phyloP scores from a whole-genome alignment of 2,113 vertebrate species.

The Macrotis lagotis region DNA sequence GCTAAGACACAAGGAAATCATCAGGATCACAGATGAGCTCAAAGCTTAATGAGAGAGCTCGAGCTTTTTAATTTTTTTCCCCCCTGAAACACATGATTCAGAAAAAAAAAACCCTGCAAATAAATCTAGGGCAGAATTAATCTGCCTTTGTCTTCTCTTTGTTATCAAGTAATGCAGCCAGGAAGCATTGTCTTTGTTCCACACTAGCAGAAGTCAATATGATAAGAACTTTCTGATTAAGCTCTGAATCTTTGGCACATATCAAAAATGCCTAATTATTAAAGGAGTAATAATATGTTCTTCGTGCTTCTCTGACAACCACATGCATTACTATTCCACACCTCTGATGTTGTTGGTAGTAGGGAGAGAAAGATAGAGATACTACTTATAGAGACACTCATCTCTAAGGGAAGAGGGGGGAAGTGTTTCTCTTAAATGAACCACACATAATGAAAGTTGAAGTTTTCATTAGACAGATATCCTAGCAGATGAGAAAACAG shows the following conservation, averaged over 20 bases:
- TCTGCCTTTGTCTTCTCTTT: slow-evolving; percentile 74
- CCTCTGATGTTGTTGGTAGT: background rate
- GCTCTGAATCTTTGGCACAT: slow-evolving; percentile 51
- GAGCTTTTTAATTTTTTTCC: background rate
- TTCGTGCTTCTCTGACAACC: slow-evolving; percentile 68
- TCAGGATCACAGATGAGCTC: background rate
- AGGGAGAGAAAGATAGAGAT: background rate
- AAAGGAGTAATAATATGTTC: slow-evolving; percentile 34
- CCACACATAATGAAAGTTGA: background rate
- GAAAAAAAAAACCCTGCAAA: slow-evolving; percentile 34
- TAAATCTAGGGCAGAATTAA: slow-evolving; percentile 51
- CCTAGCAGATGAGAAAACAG: background rate
- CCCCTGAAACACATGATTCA: slow-evolving; percentile 12
- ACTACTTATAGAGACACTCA: background rate
- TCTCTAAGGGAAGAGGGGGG: background rate
- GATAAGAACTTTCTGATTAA: slow-evolving; percentile 71
- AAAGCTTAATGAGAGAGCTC: background rate
- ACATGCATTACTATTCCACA: slow-evolving; percentile 9
- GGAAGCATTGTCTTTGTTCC: slow-evolving; percentile 42
- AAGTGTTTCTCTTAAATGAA: background rate
- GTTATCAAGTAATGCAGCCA: slow-evolving; percentile 64
- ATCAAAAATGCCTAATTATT: slow-evolving; percentile 50
- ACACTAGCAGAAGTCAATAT: slow-evolving; percentile 64
- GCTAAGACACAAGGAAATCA: slow-evolving; percentile 49
- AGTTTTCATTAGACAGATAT: background rate